Evolutionary conservation across 2,113 vertebrate species (phyloP).

Genomic region (Bucco capensis): DNA sequence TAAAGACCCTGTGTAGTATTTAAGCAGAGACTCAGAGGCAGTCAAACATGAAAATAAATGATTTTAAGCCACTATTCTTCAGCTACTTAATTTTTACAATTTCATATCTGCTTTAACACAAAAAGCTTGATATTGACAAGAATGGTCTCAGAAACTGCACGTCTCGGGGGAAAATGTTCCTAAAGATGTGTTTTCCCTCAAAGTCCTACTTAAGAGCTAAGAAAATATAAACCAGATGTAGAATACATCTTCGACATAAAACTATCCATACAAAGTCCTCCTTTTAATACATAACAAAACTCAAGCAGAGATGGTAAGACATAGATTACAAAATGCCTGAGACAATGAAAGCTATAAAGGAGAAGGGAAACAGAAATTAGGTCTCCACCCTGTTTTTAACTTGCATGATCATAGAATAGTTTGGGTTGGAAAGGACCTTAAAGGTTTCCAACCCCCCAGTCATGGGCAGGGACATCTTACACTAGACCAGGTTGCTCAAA

Average conservation of each 20-base stretch:
- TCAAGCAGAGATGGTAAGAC: not conserved
- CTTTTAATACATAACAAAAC: conserved; percentile 5
- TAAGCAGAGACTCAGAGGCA: not conserved
- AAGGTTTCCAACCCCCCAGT: too few relatives aligned
- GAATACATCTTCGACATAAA: not conserved
- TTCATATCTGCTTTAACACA: conserved; percentile 16
- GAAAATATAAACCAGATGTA: not conserved
- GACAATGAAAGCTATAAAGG: not conserved
- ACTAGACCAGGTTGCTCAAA: not conserved
- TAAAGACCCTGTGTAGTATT: not conserved
- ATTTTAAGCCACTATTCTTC: not conserved
- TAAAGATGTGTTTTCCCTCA: not conserved
- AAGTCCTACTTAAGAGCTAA: not conserved
- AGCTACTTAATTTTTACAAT: conserved; percentile 23
- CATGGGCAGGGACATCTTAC: not conserved
- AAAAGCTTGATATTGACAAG: not conserved
- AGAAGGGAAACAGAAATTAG: not conserved
- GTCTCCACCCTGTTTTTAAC: not conserved
- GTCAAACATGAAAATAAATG: not conserved
- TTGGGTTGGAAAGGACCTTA: not conserved
- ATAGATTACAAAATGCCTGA: not conserved
- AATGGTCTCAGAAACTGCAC: not conserved
- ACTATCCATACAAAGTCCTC: not conserved
- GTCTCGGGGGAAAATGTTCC: not conserved
- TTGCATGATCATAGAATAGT: not conserved